Base-by-base conservation (phyloP, 1,140 invertebrate genomes). In the Brachionus asplanchnoidis region DNA sequence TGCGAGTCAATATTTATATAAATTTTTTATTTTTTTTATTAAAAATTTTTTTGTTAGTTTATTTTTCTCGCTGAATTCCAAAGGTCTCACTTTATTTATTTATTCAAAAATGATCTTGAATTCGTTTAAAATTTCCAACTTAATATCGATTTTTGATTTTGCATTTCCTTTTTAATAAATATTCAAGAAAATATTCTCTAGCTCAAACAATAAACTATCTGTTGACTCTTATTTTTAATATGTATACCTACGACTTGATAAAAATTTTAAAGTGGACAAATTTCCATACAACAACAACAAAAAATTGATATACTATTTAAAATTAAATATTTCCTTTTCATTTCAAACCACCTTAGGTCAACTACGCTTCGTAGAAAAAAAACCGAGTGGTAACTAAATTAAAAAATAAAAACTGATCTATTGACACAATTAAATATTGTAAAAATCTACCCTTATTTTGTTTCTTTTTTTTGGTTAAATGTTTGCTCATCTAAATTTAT, bases 81-180 rank as follows among this genome's bases (percentile, higher is more conserved):
- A 73, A 73, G 68, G 68, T 42, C 68, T 73, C 68, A 42, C 36
- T 73, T 6, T 68, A 32, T 68, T 68, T 68, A 32, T 68, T 68
- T 68, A 68, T 68, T 68, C 28, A 73, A 73, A 42, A 73, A 73
- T 73, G 68, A 73, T 73, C 68, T 73, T 73, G 68, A 73, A 73
- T 73, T 73, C 53, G 53, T 20, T 60, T 60, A 60, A 60, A 60
- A 20, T 23, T 60, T 1, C 53, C 17, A 17, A 60, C 20, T 60
- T 60, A 60, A 60, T 60, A 60, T 60, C 53, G 53, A 60, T 60
- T 60, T 60, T 60, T 60, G 53, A 60, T 60, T 60, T 60, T 60
- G 53, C 53, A 60, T 60, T 60, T 60, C 53, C 53, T 60, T 56
- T 60, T 1, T 26, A 60, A 60, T 60, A 60, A 60, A 60, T 60